These are phyloP conservation scores for Spilogale gracilis DNA, from an alignment of 2,113 vertebrate genomes.

Conservation along the genomic window DNA sequence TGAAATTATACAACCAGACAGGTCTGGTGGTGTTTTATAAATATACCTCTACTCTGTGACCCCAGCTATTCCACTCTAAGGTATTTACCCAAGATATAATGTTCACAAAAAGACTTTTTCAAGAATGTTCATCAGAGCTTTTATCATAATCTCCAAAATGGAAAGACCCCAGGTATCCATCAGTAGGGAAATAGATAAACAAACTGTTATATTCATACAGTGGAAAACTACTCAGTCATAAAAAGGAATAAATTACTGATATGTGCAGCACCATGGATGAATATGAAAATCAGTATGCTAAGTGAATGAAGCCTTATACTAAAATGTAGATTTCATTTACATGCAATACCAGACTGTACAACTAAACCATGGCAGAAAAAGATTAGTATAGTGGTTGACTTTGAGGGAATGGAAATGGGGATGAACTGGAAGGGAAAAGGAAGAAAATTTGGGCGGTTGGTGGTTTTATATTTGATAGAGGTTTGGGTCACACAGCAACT, in stretches of 20 bases:
- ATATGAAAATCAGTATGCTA: not conserved
- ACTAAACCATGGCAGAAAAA: not conserved
- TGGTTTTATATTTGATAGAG: not conserved
- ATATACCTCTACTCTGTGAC: not conserved
- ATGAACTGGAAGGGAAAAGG: not conserved
- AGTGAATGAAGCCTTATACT: not conserved
- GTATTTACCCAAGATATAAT: not conserved
- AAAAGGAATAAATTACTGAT: not conserved
- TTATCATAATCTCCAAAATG: not conserved
- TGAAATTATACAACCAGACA: not conserved
- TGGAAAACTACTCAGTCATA: not conserved
- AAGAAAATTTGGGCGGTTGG: not conserved
- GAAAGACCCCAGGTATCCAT: not conserved
- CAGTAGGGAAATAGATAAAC: not conserved
- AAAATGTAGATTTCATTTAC: not conserved
- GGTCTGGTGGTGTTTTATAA: not conserved
- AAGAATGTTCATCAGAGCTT: not conserved
- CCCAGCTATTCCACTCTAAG: not conserved
- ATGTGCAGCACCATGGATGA: not conserved
- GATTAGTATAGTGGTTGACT: not conserved
- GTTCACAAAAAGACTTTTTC: constrained; percentile 22
- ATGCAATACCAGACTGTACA: not conserved
- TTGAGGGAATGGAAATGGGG: not conserved
- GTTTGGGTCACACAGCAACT: not conserved
- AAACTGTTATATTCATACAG: not conserved